Conservation (phyloP, 1,140 invertebrate genomes). For the Chrysoperla carnea region DNA sequence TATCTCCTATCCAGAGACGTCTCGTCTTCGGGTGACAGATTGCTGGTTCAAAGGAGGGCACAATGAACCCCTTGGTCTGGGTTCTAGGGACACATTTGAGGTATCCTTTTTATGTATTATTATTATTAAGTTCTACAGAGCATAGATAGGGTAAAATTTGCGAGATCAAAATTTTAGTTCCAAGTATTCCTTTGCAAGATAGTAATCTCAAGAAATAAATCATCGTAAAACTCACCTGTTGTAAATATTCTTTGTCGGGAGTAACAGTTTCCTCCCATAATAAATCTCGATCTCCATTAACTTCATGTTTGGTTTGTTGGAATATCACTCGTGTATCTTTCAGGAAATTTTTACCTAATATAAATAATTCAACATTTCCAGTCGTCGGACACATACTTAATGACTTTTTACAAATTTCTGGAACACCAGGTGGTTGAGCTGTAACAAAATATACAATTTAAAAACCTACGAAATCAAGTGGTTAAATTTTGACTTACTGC, state of each 20-base stretch:
- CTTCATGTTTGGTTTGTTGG: constrained; percentile 38
- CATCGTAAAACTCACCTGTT: constrained; percentile 34
- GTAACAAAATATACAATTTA: constrained; percentile 1
- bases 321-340: constrained; percentile 87
- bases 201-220: no score
- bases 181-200: no score
- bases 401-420: constrained; percentile 90
- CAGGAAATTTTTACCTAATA: constrained; percentile 92
- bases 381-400: constrained; percentile 55
- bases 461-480: not conserved
- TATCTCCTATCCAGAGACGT: no score
- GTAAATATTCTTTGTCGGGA: constrained; percentile 69
- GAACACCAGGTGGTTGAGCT: constrained; percentile 91
- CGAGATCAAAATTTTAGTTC: no score
- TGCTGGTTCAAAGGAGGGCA: no score
- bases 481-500: constrained; percentile 57
- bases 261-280: constrained; percentile 59
- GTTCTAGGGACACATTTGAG: no score
- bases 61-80: no score
- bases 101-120: no score
- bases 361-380: constrained; percentile 81
- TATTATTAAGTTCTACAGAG: no score
- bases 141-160: no score
- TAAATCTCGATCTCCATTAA: constrained; percentile 5
- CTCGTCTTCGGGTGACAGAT: no score